These are phyloP conservation scores for Syngnathus floridae DNA, from an alignment of 2,113 vertebrate genomes.

Conservation along the genomic window DNA sequence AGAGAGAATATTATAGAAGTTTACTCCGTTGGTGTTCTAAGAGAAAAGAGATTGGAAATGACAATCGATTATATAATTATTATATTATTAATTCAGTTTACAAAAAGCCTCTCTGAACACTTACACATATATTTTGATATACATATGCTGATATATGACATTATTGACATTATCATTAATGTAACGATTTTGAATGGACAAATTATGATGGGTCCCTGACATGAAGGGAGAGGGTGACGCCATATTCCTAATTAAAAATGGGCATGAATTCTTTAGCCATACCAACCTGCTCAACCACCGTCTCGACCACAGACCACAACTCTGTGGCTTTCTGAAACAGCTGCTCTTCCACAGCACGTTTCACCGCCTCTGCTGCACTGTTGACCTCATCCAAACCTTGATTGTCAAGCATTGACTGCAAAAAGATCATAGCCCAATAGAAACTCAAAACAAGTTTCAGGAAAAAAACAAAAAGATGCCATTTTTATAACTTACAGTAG, in stretches of 20 bases:
- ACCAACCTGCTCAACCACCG: constrained; percentile 79
- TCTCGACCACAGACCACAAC: constrained; percentile 80
- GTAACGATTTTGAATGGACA: too few species aligned
- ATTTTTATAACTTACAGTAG: constrained; percentile 75
- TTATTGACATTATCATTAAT: too few species aligned
- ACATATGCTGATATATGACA: too few species aligned
- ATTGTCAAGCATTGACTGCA: constrained; percentile 88
- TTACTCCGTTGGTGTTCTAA: constrained; percentile 91
- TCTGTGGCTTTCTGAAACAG: constrained; percentile 77
- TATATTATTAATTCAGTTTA: too few species aligned
- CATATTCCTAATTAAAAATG: too few species aligned
- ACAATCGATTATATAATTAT: too few species aligned
- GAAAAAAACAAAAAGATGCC: neutral
- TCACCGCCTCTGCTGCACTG: constrained; percentile 73
- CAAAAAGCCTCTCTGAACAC: too few species aligned
- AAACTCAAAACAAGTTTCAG: neutral
- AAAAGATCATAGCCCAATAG: neutral
- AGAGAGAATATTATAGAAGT: constrained; percentile 95
- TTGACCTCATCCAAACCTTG: constrained; percentile 79
- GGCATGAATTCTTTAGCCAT: too few species aligned
- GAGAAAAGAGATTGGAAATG: constrained; percentile 13
- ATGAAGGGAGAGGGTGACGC: too few species aligned
- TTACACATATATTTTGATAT: too few species aligned
- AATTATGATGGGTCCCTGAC: too few species aligned
- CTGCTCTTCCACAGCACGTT: constrained; percentile 72